phyloP scores from a whole-genome alignment of 2,888 invertebrate genomes.

The Epistrophella euchroma region DNA sequence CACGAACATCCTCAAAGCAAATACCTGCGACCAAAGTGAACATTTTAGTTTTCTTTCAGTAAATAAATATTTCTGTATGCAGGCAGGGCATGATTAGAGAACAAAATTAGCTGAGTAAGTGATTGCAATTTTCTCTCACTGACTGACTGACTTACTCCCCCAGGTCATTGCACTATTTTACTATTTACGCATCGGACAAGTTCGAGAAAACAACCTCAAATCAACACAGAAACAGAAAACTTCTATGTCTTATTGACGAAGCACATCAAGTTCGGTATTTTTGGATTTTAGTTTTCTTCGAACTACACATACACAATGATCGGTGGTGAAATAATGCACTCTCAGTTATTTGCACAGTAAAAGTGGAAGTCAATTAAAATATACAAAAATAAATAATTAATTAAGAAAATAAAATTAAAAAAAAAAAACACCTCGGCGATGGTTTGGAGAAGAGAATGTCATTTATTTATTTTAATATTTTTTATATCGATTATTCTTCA shows the following conservation, averaged over 20 bases:
- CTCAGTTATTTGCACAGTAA: neutral
- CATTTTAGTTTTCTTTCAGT: neutral
- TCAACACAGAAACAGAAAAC: neutral
- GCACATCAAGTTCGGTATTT: constrained; percentile 45
- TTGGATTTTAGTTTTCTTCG: constrained; percentile 54
- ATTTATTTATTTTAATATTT: constrained; percentile 9
- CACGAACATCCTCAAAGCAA: neutral
- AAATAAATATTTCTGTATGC: neutral
- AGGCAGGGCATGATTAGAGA: neutral
- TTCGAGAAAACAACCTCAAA: neutral
- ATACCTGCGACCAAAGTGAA: neutral
- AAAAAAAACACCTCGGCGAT: constrained; percentile 10
- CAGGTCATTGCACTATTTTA: constrained; percentile 27
- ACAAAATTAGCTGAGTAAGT: neutral
- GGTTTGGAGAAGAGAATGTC: constrained; percentile 27
- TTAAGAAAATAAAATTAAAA: neutral
- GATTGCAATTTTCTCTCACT: neutral
- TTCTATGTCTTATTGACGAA: neutral
- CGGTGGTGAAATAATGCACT: constrained; percentile 18
- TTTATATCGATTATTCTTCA: neutral
- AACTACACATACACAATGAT: constrained; percentile 52
- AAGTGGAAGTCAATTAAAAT: constrained; percentile 8
- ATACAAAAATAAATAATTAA: constrained; percentile 8
- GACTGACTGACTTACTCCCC: neutral
- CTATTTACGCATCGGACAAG: constrained; percentile 28